These are phyloP conservation scores for Neodiprion pinetum DNA, from an alignment of 1,140 invertebrate species.

Conservation along the genomic window DNA sequence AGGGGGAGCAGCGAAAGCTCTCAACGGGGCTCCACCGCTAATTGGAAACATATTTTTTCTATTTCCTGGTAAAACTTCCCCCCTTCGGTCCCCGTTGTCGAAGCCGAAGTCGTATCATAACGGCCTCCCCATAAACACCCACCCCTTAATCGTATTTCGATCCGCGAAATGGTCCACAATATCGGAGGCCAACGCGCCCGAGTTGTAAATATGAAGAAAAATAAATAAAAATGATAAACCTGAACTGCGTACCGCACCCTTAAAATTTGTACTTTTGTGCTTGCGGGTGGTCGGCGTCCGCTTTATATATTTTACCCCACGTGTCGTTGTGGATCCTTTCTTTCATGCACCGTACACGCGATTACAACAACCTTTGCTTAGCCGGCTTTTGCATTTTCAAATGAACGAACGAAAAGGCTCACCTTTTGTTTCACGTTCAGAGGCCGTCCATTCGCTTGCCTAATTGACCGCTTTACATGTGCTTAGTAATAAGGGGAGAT, in stretches of 20 bases:
- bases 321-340: not conserved
- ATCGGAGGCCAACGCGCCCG: not conserved
- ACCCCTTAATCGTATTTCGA: slow-evolving; percentile 4
- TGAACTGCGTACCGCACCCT: not conserved
- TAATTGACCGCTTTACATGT: too few species aligned
- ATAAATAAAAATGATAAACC: too few species aligned
- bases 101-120: not conserved
- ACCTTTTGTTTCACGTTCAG: not conserved
- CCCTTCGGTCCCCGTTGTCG: not conserved
- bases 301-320: too few species aligned
- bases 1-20: not conserved
- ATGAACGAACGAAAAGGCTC: not conserved
- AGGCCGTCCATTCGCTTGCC: too few species aligned
- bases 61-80: slow-evolving; percentile 7
- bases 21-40: not conserved
- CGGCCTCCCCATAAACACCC: not conserved
- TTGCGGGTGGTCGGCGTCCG: too few species aligned
- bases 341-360: not conserved
- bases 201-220: not conserved
- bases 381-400: slow-evolving; percentile 1
- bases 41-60: slow-evolving; percentile 18
- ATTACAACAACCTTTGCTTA: not conserved
- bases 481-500: too few species aligned
- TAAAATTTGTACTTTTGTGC: too few species aligned
- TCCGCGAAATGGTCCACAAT: slow-evolving; percentile 1